Conservation (phyloP, 1,140 invertebrate species). For the Camponotus floridanus region DNA sequence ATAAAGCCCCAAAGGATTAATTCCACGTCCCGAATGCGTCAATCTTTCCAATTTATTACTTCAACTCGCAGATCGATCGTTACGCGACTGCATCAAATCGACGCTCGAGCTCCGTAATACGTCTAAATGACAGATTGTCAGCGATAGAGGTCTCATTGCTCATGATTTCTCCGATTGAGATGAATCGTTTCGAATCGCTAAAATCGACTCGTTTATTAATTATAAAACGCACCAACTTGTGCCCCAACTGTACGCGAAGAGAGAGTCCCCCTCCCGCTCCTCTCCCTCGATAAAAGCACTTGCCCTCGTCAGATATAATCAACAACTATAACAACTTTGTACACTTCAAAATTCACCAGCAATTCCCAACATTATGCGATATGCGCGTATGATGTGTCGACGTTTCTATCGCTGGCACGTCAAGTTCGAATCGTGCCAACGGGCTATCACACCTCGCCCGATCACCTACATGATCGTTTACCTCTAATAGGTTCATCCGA, state of each 20-base stretch:
- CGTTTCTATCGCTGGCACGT: neutral
- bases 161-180: neutral
- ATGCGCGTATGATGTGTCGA: neutral
- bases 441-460: neutral
- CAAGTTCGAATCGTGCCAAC: neutral
- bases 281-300: conserved; percentile 33
- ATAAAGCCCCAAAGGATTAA: conserved; percentile 56
- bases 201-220: conserved; percentile 2
- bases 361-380: conserved; percentile 22
- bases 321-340: conserved; percentile 49
- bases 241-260: neutral
- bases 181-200: neutral
- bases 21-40: conserved; percentile 14
- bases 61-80: conserved; percentile 19
- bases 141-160: neutral
- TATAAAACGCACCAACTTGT: neutral
- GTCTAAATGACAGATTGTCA: conserved; percentile 39
- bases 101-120: neutral
- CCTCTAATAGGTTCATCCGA: neutral
- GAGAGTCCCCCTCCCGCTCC: neutral
- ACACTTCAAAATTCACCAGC: conserved; percentile 33
- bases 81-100: neutral
- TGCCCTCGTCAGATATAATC: conserved; percentile 36
- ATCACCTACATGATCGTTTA: neutral
- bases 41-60: conserved; percentile 34